Evolutionary conservation across 2,797 vertebrate species (phyloP), one percentile per base, ranked within the genome.

Genomic region (Helostoma temminkii): DNA sequence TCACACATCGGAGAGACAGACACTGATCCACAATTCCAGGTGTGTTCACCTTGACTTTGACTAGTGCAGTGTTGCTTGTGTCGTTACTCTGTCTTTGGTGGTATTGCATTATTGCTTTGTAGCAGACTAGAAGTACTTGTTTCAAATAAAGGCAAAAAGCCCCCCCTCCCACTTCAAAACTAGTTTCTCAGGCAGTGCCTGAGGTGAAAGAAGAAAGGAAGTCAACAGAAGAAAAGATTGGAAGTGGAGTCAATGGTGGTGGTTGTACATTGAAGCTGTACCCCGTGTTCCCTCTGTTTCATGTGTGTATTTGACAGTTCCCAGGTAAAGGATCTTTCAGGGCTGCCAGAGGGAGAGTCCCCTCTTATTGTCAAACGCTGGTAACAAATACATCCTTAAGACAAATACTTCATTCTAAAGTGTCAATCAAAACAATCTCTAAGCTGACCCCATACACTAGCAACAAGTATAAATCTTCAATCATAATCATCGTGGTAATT

Each of bases 1-100:
- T 96, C 98, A 66, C 97, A 99, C 83, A 99, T 99, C 0, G 97
- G 98, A 74, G 97, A 99, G 88, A 96, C 95, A 0, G 97, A 98
- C 79, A 95, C 96, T 0, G 96, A 99, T 72, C 96, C 96, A 16
- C 94, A 96, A 50, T 99, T 99, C 94, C 98, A 99, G 96, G 98
- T 99, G 12, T 32, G 63, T 60, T n/a, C n/a, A 42, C 42, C 9
- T 25, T 6, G 24, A 48, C 14, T 36, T 21, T 16, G 7, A 45
- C 36, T 22, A 12, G 22, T 39, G 7, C 14, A 3, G 3, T 22
- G 5, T 18, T 52, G 7, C 3, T 53, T 24, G 18, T 26, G 3
- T n/a, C 34, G 63, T 11, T 9, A 36, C 10, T 4, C 2, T 10
- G 16, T 25, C 25, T 19, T 47, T 9, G 9, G n/a, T 45, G 26